phyloP scores from a whole-genome alignment of 2,888 invertebrate species.

The Plusia festucae region DNA sequence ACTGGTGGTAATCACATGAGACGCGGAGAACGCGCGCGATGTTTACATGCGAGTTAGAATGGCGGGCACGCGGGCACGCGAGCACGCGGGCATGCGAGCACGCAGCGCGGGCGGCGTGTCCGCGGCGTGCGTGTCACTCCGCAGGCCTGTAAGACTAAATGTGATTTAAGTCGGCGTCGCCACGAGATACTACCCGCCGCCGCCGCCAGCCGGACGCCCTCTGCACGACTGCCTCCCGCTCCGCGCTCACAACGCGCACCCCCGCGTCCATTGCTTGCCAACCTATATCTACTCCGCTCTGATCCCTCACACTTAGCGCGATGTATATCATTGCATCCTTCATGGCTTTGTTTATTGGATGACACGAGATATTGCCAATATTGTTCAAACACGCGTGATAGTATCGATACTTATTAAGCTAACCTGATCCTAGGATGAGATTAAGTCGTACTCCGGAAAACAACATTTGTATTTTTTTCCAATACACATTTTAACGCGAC shows the following conservation, averaged over 20 bases:
- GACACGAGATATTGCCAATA: constrained; percentile 4
- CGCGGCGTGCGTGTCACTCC: constrained; percentile 72
- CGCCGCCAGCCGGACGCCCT: constrained; percentile 70
- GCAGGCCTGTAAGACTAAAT: constrained; percentile 79
- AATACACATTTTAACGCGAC: constrained; percentile 18
- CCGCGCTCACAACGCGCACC: constrained; percentile 64
- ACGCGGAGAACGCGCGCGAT: constrained; percentile 27
- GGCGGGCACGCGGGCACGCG: not conserved
- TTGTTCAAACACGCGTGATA: constrained; percentile 5
- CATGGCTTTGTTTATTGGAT: constrained; percentile 21
- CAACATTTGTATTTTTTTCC: not conserved
- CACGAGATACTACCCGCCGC: constrained; percentile 74
- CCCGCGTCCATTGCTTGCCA: constrained; percentile 54
- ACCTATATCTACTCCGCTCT: constrained; percentile 51
- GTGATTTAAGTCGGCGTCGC: constrained; percentile 76
- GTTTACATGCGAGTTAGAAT: constrained; percentile 42
- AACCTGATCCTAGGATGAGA: not conserved
- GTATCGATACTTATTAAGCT: not conserved
- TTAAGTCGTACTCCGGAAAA: not conserved
- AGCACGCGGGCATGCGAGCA: constrained; percentile 49
- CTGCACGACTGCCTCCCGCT: constrained; percentile 70
- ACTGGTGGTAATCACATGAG: constrained; percentile 31
- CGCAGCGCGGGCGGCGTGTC: constrained; percentile 56
- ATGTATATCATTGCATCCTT: constrained; percentile 27
- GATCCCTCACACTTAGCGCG: constrained; percentile 34